Evolutionary conservation across 1,140 invertebrate genomes (phyloP).

Genomic region (Phthorimaea operculella): DNA sequence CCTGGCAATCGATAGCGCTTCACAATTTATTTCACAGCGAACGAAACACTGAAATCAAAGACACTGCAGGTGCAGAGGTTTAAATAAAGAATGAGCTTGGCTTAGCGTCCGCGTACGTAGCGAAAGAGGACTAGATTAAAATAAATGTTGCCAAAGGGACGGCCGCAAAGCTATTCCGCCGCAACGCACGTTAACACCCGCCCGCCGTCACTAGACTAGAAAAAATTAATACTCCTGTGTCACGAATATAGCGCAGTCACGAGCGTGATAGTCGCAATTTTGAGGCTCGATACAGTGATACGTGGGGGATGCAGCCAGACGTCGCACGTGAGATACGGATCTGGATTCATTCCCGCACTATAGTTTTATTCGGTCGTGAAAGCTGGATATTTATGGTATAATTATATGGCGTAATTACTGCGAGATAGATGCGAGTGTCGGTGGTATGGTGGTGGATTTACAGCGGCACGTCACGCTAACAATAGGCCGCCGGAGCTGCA

Average conservation of each 20-base stretch:
- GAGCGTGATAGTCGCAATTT: conserved; percentile 24
- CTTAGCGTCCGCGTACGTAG: conserved; percentile 12
- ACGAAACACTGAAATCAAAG: conserved; percentile 15
- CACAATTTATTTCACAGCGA: conserved; percentile 9
- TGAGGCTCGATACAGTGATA: conserved; percentile 9
- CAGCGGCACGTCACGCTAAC: conserved; percentile 48
- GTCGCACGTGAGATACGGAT: conserved; percentile 3
- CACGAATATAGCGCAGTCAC: conserved; percentile 23
- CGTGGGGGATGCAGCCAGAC: background rate
- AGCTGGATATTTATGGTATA: conserved; percentile 35
- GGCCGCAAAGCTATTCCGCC: conserved; percentile 1
- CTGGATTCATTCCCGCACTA: background rate
- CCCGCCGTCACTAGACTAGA: conserved; percentile 14
- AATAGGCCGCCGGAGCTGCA: conserved; percentile 37
- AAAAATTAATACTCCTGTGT: conserved; percentile 23
- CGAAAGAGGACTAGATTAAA: conserved; percentile 28
- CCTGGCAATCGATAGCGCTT: conserved; percentile 23
- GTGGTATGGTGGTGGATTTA: conserved; percentile 35
- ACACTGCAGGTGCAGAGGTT: conserved; percentile 19
- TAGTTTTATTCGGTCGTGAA: conserved; percentile 18
- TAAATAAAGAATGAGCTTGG: conserved; percentile 30
- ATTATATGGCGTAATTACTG: conserved; percentile 42
- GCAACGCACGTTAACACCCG: conserved; percentile 9
- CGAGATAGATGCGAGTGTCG: conserved; percentile 30
- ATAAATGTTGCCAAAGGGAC: conserved; percentile 32